Evolutionary conservation across 2,113 vertebrate genomes (phyloP).

Genomic region (Bos javanicus): DNA sequence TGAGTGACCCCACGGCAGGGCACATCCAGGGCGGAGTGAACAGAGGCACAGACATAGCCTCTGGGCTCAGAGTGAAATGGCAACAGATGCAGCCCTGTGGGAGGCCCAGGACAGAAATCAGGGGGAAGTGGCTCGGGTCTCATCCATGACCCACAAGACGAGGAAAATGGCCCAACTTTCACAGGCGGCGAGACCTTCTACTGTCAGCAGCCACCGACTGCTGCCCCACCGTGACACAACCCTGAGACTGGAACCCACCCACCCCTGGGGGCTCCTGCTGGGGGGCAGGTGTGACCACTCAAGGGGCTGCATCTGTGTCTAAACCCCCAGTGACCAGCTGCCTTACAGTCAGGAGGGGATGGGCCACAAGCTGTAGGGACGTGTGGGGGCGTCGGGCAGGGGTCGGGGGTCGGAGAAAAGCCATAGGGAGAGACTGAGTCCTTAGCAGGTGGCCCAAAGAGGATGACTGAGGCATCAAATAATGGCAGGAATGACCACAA

Average conservation of each 20-base stretch:
- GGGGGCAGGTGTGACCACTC: rapidly evolving
- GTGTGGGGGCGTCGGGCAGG: rapidly evolving
- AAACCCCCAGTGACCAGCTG: background rate
- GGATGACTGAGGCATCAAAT: background rate
- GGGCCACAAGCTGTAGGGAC: rapidly evolving
- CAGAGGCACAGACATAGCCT: background rate
- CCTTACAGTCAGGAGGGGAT: background rate
- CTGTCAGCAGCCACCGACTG: background rate
- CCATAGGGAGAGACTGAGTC: rapidly evolving
- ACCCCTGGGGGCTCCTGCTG: background rate
- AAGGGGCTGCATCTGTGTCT: too few species aligned
- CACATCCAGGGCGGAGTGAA: background rate
- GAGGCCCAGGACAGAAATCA: background rate
- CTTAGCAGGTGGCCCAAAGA: background rate
- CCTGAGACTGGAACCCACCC: background rate
- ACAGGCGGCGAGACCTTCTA: background rate
- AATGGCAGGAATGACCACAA: background rate
- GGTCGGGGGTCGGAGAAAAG: background rate
- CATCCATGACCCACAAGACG: rapidly evolving
- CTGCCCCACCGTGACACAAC: background rate
- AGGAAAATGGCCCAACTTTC: background rate
- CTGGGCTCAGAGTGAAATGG: background rate
- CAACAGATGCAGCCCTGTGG: rapidly evolving
- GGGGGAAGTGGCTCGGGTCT: background rate
- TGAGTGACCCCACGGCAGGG: background rate